Percentiles rank a stretch among this genome's conserved stretches.
phyloP scores from a whole-genome alignment of 2,113 vertebrate species.

The Bubalus kerabau region DNA sequence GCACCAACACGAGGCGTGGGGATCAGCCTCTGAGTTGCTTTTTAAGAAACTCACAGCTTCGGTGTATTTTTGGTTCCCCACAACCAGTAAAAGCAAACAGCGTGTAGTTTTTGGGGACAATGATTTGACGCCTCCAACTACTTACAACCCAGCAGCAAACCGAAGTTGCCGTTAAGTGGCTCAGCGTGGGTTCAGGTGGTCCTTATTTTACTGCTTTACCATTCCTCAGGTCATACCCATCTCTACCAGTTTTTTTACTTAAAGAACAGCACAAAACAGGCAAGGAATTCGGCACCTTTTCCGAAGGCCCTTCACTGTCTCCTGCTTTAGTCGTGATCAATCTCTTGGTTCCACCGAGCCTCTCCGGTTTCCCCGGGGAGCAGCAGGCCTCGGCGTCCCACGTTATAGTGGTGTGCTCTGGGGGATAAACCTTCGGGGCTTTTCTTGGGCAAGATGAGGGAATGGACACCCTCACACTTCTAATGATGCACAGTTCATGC shows the following conservation, averaged over 20 bases:
- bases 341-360: not conserved
- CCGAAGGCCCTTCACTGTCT: not conserved
- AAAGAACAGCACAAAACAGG: not conserved
- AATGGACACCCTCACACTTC: not conserved
- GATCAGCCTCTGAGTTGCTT: not conserved
- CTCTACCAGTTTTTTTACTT: not conserved
- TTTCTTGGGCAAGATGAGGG: not conserved
- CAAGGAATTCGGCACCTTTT: not conserved
- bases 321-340: not conserved
- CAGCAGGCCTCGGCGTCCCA: not conserved
- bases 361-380: not conserved
- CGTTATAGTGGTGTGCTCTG: rapidly evolving
- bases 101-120: not conserved
- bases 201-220: not conserved
- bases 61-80: not conserved
- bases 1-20: not conserved
- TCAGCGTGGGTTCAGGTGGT: rapidly evolving
- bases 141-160: not conserved
- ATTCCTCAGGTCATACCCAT: not conserved
- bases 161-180: not conserved
- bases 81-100: not conserved
- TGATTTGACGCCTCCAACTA: not conserved
- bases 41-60: not conserved
- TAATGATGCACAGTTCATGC: not conserved
- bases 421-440: not conserved